A percentile compares a stretch with the other conserved stretches of the same genome.
These are phyloP conservation scores for Zonitis immaculata DNA, from an alignment of 2,888 invertebrate genomes.

Conservation along the genomic window DNA sequence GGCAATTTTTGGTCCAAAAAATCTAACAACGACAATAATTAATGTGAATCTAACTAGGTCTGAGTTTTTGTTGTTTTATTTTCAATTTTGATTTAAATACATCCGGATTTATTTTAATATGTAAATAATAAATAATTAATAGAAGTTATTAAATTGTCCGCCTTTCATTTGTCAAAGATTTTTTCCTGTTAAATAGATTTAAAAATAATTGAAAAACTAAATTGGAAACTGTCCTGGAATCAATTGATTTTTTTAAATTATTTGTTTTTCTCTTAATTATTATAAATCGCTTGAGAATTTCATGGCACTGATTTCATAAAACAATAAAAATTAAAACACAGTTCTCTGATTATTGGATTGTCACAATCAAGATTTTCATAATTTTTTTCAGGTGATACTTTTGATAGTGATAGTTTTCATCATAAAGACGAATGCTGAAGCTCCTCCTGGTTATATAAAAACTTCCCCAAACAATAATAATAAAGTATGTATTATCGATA, in stretches of 20 bases:
- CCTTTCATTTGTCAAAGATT: neutral
- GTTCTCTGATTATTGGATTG: too few species aligned
- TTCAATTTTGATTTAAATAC: neutral
- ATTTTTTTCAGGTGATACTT: constrained; percentile 42
- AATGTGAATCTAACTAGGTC: too few species aligned
- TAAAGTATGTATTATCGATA: constrained; percentile 43
- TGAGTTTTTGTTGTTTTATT: neutral
- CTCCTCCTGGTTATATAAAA: constrained; percentile 47
- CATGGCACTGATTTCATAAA: neutral
- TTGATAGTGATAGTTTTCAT: constrained; percentile 39
- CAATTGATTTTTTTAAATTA: neutral
- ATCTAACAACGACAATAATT: too few species aligned
- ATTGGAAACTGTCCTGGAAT: neutral
- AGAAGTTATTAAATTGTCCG: constrained; percentile 4
- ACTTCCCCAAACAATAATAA: constrained; percentile 42
- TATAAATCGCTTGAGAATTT: neutral
- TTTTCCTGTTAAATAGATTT: too few species aligned
- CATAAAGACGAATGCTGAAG: constrained; percentile 33
- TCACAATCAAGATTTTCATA: too few species aligned
- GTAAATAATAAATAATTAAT: constrained; percentile 3
- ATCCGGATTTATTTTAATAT: constrained; percentile 3
- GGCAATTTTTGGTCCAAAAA: too few species aligned
- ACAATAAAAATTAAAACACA: too few species aligned
- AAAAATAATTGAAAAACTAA: too few species aligned
- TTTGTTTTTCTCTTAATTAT: neutral